Conservation (phyloP, 2,113 vertebrate genomes). For the Theropithecus gelada region DNA sequence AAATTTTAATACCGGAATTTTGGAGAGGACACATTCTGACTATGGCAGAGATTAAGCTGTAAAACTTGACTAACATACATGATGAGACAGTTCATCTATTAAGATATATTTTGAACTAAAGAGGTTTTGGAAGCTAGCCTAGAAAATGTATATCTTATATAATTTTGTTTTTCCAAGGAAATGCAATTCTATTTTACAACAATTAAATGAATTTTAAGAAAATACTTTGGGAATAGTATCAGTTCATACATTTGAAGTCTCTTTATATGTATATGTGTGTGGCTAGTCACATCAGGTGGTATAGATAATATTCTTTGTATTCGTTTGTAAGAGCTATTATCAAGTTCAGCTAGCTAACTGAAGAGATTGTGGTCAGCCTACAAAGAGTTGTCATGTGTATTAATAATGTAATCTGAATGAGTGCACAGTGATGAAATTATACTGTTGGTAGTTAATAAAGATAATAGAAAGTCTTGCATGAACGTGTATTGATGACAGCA, state of each 20-base stretch:
- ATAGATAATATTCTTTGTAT: neutral
- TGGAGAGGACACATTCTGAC: neutral
- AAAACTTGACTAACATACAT: neutral
- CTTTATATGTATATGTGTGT: neutral
- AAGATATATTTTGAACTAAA: neutral
- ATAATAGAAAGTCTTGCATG: neutral
- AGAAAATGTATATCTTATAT: neutral
- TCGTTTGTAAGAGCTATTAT: neutral
- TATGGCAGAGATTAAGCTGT: neutral
- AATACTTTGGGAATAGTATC: neutral
- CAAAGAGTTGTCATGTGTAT: neutral
- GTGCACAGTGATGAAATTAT: neutral
- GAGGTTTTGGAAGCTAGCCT: neutral
- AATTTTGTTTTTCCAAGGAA: constrained; percentile 15
- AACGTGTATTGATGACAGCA: neutral
- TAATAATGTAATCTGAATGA: constrained; percentile 4
- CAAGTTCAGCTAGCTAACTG: neutral
- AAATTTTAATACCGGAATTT: neutral
- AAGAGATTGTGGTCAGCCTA: neutral
- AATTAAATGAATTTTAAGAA: neutral
- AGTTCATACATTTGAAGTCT: neutral
- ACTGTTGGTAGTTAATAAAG: constrained; percentile 20
- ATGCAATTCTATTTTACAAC: neutral
- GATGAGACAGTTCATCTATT: neutral
- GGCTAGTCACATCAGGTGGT: neutral